Evolutionary conservation across 2,888 invertebrate species (phyloP), one percentile per base, ranked within the genome.

Genomic region (Microctonus hyperodae): DNA sequence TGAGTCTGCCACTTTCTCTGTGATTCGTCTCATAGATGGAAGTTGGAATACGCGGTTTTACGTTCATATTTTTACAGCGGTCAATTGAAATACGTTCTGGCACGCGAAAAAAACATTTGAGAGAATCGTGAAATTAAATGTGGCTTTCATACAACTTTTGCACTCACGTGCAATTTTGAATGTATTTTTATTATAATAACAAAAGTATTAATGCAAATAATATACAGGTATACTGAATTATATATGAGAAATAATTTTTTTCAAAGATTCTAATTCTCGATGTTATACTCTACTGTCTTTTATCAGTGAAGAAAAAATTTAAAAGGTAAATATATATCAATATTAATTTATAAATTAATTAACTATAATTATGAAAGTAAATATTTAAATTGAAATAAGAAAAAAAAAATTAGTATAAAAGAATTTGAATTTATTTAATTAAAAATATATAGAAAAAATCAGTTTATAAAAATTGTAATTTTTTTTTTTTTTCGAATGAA

Each of bases 131-230:
- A 28, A 28, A 28, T 5, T 28, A 5, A 7, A 7, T 7, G 28
- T 7, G 28, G 7, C n/a, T 28, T 28, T 3, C 28, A 28, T 28
- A 28, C 28, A 7, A 28, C 28, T 53, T 55, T 69, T 68, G 35
- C 62, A 65, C 70, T 72, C 73, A 71, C 71, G 73, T 69, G 69
- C 62, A 66, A 64, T 37, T 60, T 59, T 56, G 37, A 25, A 37
- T 61, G 31, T 40, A 57, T 22, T 1, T 13, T 9, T 20, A 37
- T 40, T 11, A 16, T 44, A 44, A 44, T 0, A 7, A 44, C 1
- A 37, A 11, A 37, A 37, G 37, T 44, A 44, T 7, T 44, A n/a
- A 16, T 16, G 11, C 37, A 13, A 37, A 44, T 7, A 4, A 44
- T 44, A 44, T 7, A 44, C 20, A 7, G 1, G 7, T n/a, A 9